A percentile compares a stretch with the other conserved stretches of the same genome.
Conservation (phyloP, 2,888 invertebrate genomes). For the Nephrotoma flavescens region DNA sequence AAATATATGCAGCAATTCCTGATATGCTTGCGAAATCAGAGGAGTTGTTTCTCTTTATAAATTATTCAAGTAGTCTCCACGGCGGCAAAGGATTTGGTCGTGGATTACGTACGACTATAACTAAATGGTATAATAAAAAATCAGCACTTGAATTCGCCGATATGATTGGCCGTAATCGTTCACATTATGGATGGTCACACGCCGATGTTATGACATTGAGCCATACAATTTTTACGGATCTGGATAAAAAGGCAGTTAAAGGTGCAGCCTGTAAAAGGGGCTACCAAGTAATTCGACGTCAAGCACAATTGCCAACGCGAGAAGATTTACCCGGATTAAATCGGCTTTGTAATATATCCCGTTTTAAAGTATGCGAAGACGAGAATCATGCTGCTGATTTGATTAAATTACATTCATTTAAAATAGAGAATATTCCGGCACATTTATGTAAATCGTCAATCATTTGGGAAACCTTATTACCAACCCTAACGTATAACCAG, state of each 20-base stretch:
- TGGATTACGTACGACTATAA: not conserved
- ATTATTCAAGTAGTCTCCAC: not conserved
- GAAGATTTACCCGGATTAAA: not conserved
- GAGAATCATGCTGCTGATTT: not conserved
- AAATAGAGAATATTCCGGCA: not conserved
- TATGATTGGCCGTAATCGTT: not conserved
- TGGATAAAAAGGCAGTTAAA: not conserved
- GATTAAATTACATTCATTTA: not conserved
- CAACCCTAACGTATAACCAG: not conserved
- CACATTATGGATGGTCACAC: not conserved
- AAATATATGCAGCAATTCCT: not conserved
- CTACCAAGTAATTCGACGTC: not conserved
- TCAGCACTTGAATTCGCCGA: not conserved
- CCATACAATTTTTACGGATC: not conserved
- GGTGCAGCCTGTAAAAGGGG: not conserved
- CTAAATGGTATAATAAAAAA: not conserved
- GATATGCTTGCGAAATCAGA: not conserved
- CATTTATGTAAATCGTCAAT: not conserved
- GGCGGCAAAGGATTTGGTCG: constrained; percentile 1
- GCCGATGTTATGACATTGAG: not conserved
- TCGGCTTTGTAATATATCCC: not conserved
- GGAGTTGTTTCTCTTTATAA: not conserved
- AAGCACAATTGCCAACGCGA: not conserved
- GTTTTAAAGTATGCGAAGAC: not conserved
- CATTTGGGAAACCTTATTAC: not conserved